A percentile compares a stretch with the other conserved stretches of the same genome.
Evolutionary conservation across 2,888 invertebrate species (phyloP).

Genomic region (Macrophya annulata): DNA sequence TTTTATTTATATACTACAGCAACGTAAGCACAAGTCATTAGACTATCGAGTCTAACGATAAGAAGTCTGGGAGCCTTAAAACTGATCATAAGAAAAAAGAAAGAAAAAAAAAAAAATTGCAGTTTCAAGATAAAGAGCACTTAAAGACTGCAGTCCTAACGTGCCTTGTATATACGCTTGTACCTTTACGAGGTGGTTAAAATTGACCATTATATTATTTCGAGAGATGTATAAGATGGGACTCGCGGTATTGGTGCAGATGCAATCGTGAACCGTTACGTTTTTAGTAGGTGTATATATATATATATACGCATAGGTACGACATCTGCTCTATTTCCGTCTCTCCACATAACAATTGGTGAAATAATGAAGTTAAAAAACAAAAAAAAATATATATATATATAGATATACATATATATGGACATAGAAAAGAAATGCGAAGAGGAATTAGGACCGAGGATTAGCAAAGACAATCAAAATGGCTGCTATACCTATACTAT

Average conservation of each 20-base stretch:
- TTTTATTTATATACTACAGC: not conserved
- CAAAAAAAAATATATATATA: no score
- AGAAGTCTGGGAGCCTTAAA: not conserved
- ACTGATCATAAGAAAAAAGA: not conserved
- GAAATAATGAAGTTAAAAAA: not conserved
- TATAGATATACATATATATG: no score
- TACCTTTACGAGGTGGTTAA: not conserved
- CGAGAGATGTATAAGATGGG: not conserved
- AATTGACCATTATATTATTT: constrained; percentile 19
- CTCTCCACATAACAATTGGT: not conserved
- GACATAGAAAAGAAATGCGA: not conserved
- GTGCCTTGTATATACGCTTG: no score
- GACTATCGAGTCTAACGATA: constrained; percentile 17
- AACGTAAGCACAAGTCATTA: not conserved
- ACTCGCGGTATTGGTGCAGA: not conserved
- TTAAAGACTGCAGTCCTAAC: not conserved
- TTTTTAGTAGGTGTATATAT: not conserved
- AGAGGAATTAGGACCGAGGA: constrained; percentile 14
- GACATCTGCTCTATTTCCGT: constrained; percentile 42
- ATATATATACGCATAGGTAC: not conserved
- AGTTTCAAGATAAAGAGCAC: constrained; percentile 22
- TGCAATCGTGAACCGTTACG: not conserved
- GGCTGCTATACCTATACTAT: no score
- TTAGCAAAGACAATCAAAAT: constrained; percentile 46
- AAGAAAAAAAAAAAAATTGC: not conserved